Conservation (phyloP, 2,888 invertebrate genomes). For the Cacoxenus indagator region DNA sequence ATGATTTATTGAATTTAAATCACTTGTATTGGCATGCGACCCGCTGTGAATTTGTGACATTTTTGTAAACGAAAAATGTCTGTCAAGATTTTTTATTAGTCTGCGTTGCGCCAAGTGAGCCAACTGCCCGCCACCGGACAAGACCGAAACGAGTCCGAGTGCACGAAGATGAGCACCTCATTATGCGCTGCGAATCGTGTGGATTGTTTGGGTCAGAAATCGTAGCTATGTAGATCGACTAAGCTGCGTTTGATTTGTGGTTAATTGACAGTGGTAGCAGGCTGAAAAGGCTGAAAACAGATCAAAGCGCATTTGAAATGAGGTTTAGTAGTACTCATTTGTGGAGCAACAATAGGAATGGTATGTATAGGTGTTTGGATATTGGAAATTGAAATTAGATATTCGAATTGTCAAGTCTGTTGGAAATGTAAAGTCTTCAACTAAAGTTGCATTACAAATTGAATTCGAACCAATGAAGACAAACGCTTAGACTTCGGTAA, state of each 20-base stretch:
- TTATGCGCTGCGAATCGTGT: background rate
- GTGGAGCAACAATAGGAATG: too few relatives aligned
- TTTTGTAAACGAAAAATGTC: slow-evolving; percentile 70
- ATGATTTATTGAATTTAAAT: slow-evolving; percentile 70
- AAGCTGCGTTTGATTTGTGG: background rate
- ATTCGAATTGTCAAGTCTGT: too few relatives aligned
- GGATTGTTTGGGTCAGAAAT: background rate
- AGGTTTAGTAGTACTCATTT: too few relatives aligned
- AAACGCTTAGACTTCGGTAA: too few relatives aligned
- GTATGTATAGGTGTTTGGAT: too few relatives aligned
- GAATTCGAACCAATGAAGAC: too few relatives aligned
- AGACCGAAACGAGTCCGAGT: background rate
- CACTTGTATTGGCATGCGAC: slow-evolving; percentile 69
- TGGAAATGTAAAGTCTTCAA: too few relatives aligned
- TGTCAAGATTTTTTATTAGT: slow-evolving; percentile 68
- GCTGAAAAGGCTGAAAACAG: background rate
- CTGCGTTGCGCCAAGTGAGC: background rate
- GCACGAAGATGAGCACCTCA: background rate
- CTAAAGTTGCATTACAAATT: too few relatives aligned
- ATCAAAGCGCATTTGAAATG: too few relatives aligned
- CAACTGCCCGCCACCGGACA: background rate
- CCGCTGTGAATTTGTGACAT: slow-evolving; percentile 70
- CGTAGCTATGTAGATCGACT: background rate
- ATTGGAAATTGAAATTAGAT: too few relatives aligned
- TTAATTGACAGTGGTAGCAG: background rate